These are phyloP conservation scores for Novumbra hubbsi DNA, from an alignment of 2,797 vertebrate genomes.

Conservation along the genomic window DNA sequence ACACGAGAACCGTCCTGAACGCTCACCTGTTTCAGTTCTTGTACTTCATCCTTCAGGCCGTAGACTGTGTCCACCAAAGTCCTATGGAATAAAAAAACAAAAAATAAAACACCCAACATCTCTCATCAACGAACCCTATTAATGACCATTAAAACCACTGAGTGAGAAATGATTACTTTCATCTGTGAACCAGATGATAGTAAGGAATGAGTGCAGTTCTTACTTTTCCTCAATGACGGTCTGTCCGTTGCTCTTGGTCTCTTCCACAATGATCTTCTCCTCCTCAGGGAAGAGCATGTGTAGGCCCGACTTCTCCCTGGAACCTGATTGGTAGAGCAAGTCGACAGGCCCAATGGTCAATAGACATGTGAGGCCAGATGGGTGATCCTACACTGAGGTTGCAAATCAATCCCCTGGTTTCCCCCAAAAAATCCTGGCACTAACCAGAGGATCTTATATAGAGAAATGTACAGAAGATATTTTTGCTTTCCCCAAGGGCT, in stretches of 20 bases:
- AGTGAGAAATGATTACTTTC: neutral
- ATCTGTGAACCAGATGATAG: neutral
- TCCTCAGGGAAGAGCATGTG: constrained; percentile 94
- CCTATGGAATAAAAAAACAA: constrained; percentile 66
- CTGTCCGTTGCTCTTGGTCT: constrained; percentile 93
- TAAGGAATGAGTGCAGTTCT: constrained; percentile 55
- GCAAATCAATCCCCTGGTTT: too few species aligned
- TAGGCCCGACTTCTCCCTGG: constrained; percentile 85
- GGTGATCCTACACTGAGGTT: neutral
- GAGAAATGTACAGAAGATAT: too few species aligned
- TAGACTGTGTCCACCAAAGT: constrained; percentile 97
- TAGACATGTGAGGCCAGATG: neutral
- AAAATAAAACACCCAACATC: neutral
- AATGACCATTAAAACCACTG: neutral
- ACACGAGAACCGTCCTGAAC: neutral
- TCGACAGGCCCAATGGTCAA: neutral
- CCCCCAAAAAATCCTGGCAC: too few species aligned
- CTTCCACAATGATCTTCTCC: constrained; percentile 91
- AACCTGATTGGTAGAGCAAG: constrained; percentile 75
- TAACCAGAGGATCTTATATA: too few species aligned
- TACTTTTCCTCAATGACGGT: constrained; percentile 94
- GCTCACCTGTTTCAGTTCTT: constrained; percentile 92
- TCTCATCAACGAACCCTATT: neutral
- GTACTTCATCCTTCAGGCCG: constrained; percentile 94
- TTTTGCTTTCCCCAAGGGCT: too few species aligned